These are phyloP conservation scores for Cyaniris semiargus DNA, from an alignment of 2,888 invertebrate species.

Conservation along the genomic window DNA sequence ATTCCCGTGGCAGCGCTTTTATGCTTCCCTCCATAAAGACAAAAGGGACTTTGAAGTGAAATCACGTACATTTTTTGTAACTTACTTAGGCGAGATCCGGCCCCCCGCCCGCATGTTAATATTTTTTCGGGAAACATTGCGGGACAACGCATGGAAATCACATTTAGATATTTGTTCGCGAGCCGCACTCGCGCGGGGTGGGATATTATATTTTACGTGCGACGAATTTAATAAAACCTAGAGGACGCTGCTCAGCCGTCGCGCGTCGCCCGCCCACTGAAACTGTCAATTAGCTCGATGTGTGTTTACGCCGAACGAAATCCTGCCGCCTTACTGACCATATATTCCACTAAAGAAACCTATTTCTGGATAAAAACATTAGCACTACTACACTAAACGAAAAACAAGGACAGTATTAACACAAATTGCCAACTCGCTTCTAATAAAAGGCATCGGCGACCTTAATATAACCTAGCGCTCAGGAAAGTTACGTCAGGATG, in stretches of 20 bases:
- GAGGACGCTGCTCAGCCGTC: constrained; percentile 58
- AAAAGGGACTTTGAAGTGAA: constrained; percentile 81
- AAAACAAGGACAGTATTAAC: neutral
- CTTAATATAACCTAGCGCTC: neutral
- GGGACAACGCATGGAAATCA: constrained; percentile 81
- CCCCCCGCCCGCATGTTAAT: constrained; percentile 79
- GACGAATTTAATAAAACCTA: constrained; percentile 78
- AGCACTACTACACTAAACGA: neutral
- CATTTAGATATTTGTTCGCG: constrained; percentile 80
- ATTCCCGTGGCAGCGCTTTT: constrained; percentile 77
- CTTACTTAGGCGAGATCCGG: constrained; percentile 78
- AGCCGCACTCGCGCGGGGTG: constrained; percentile 70
- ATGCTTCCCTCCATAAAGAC: constrained; percentile 79
- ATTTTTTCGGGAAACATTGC: constrained; percentile 80
- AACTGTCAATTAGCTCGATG: neutral
- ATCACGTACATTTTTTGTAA: constrained; percentile 82
- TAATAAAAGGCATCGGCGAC: neutral
- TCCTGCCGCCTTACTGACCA: neutral
- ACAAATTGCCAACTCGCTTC: neutral
- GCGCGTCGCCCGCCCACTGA: constrained; percentile 32
- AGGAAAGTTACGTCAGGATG: constrained; percentile 2
- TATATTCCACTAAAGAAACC: neutral
- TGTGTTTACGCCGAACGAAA: neutral
- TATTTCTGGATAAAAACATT: neutral
- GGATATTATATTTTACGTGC: constrained; percentile 81